Evolutionary conservation across 2,888 invertebrate species (phyloP), one percentile per base, ranked within the genome.

Genomic region (Actias luna): DNA sequence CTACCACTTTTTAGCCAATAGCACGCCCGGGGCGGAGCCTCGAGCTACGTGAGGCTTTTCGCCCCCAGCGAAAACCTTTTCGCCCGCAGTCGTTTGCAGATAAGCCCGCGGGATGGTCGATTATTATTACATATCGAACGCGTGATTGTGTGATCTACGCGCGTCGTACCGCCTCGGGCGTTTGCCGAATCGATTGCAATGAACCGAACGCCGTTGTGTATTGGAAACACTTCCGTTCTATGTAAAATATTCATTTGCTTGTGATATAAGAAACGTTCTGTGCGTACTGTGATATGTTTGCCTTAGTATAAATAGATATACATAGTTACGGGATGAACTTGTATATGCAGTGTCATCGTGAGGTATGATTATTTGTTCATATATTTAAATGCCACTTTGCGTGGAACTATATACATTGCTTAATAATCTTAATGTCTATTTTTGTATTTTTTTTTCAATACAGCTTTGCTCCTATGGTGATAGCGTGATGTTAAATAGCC

Each of bases 51-150:
- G 77, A 84, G 79, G 78, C 81, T 88, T 87, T 91, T 92, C 89
- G 92, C 92, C 92, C 92, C 90, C 88, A 92, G 92, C 92, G 79
- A 92, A 92, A 92, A 87, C 86, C 88, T 90, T 91, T 91, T 92
- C 85, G 92, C 92, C 92, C 91, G 83, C 92, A 92, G 92, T 92
- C 92, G 92, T 92, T 88, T 92, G 86, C 88, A 85, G 92, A 92
- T 92, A 92, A 92, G 91, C 92, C 92, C 83, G 82, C 86, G 89
- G 92, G 92, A 92, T 92, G 92, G 92, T 88, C 90, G 91, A 85
- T 86, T 90, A 90, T 90, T 90, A 90, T 92, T 91, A 88, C 86
- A 85, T 89, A 86, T 80, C 77, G 77, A 84, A 87, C 85, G 85
- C 84, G 88, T 85, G 90, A 89, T 85, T 85, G 84, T 85, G 87